Base-by-base conservation (phyloP, 1,140 invertebrate genomes). In the Aphelinus certus region DNA sequence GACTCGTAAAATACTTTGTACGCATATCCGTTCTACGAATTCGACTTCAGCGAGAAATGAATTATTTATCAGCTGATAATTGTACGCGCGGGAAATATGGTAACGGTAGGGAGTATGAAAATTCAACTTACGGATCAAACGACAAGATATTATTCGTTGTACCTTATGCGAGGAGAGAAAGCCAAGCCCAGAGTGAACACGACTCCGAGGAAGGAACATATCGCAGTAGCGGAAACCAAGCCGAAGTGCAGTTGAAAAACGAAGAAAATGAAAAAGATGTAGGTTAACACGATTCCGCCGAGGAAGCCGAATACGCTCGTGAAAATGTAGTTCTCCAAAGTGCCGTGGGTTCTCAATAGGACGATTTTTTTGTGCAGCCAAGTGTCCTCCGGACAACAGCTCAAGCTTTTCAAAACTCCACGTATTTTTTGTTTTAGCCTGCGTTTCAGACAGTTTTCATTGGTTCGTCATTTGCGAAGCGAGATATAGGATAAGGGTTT, bases 121-220 rank as follows among this genome's bases (percentile, higher is more conserved):
- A 26, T 26, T 26, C 26, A 26, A 26, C 26, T 26, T 26, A 26
- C 26, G 26, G 26, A 26, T 26, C 26, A 26, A 26, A 26, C 26
- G 26, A 26, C 26, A 26, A 26, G 26, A 26, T 26, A 26, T 26
- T 26, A 26, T 26, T 26, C 26, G 53, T 45, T 55, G 75, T 84
- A 92, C 91, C 92, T 90, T 46, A 92, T 84, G 79, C 88, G 89
- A 58, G 88, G 82, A 79, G 90, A 93, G 80, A 92, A 93, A 45
- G 92, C 92, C 66, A 94, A 83, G 45, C 92, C 92, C 63, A 94
- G 82, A 2, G 90, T 91, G 43, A 93, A 86, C 77, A 93, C 83
- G 10, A 90, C 81, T 6, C 92, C 92, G 73, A 93, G 85, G 57
- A 91, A 69, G 48, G 88, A 89, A 78, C 92, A 91, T 49, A 92